These are phyloP conservation scores for Selenia dentaria DNA, from an alignment of 2,888 invertebrate genomes.

Conservation along the genomic window DNA sequence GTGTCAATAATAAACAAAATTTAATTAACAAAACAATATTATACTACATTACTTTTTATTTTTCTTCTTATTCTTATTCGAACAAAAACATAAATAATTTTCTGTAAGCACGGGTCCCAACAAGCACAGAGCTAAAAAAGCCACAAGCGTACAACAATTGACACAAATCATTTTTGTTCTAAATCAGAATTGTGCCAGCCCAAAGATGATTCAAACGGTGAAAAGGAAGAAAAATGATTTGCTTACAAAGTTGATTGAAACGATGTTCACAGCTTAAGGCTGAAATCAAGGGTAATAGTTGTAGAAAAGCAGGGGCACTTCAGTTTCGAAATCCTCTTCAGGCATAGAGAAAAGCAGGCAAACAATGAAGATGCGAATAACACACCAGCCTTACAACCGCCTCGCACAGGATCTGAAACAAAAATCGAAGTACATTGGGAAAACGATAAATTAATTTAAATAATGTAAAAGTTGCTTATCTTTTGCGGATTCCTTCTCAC, in stretches of 20 bases:
- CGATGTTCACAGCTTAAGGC: slow-evolving; percentile 1
- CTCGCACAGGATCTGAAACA: slow-evolving; percentile 52
- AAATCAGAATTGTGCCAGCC: not conserved
- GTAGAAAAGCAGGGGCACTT: slow-evolving; percentile 13
- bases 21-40: slow-evolving; percentile 4
- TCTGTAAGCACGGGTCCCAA: slow-evolving; percentile 40
- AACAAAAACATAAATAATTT: slow-evolving; percentile 20
- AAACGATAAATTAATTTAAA: slow-evolving; percentile 27
- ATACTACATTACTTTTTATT: slow-evolving; percentile 7
- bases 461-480: slow-evolving; percentile 35
- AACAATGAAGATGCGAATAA: slow-evolving; percentile 24
- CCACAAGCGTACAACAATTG: slow-evolving; percentile 26
- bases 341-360: slow-evolving; percentile 14
- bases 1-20: slow-evolving; percentile 10
- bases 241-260: slow-evolving; percentile 26
- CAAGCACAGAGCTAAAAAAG: slow-evolving; percentile 23
- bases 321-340: slow-evolving; percentile 14
- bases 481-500: slow-evolving; percentile 6
- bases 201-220: not conserved
- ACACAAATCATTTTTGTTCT: slow-evolving; percentile 37
- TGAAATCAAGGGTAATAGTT: not conserved
- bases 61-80: slow-evolving; percentile 9
- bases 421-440: slow-evolving; percentile 55
- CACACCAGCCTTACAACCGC: slow-evolving; percentile 28
- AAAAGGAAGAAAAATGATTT: slow-evolving; percentile 22